Base-by-base conservation (phyloP, 2,797 vertebrate genomes). In the Macropus fuliginosus region DNA sequence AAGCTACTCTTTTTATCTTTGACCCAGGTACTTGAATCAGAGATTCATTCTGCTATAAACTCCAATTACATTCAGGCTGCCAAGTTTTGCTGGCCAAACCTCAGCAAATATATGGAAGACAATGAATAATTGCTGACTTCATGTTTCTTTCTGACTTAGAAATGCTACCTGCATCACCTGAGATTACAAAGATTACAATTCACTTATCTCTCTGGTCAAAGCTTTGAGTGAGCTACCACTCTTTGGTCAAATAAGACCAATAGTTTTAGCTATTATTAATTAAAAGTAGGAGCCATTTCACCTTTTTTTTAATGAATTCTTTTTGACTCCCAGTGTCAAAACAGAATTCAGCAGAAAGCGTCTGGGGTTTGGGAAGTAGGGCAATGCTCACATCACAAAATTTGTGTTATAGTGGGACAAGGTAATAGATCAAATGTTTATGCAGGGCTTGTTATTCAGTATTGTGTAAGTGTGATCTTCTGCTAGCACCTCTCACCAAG, bases 11-110 rank as follows among this genome's bases (percentile, higher is more conserved):
- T 91, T 96, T 92, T 96, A 54, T 95, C 92, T 96, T 91, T 94
- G 95, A 97, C 95, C 5, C 0, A 94, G 56, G 95, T 95, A 92
- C 93, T 98, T 98, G 98, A 97, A 94, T 98, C 97, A 98, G 96
- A 97, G 96, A 97, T 97, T 97, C 97, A 93, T 97, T 97, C 92
- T 96, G 0, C 97, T 97, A 54, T 94, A 97, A 98, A 98, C 95
- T 62, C 97, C 96, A 97, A 95, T 97, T 98, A 97, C 92, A 95
- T 95, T 14, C 96, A 93, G 91, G 81, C 97, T 97, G 92, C 96
- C 96, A 95, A 97, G 95, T 95, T 87, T 97, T 97, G 95, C 93
- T 92, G 4, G 3, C 0, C 95, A 97, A 96, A 46, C 96, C 97
- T 97, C 92, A 74, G 28, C 94, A 92, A 92, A 8, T 21, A 93